Evolutionary conservation across 2,888 invertebrate genomes (phyloP).

Genomic region (Keiferia lycopersicella): DNA sequence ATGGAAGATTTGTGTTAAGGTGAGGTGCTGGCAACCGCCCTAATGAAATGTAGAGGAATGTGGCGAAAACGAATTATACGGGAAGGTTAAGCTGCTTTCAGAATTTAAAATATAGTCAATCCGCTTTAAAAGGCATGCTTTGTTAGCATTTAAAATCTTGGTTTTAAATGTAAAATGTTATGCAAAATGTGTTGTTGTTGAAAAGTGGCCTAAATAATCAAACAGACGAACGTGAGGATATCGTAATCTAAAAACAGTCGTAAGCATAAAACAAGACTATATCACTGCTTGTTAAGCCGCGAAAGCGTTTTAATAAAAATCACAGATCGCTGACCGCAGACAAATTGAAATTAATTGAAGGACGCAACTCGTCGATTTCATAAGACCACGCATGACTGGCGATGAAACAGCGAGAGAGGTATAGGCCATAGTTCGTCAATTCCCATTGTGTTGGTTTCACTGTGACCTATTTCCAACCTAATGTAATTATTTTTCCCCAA

Average conservation of each 20-base stretch:
- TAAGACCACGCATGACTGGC: constrained; percentile 10
- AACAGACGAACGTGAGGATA: background rate
- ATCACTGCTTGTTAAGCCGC: constrained; percentile 11
- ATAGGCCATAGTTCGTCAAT: constrained; percentile 7
- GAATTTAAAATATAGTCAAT: too few species aligned
- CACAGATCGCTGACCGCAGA: constrained; percentile 22
- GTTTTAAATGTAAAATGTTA: too few species aligned
- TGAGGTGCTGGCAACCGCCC: background rate
- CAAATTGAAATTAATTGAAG: constrained; percentile 22
- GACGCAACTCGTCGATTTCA: constrained; percentile 15
- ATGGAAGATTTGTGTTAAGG: constrained; percentile 18
- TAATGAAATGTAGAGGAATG: constrained; percentile 13
- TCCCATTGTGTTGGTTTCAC: constrained; percentile 15
- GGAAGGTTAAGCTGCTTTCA: background rate
- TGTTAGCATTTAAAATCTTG: too few species aligned
- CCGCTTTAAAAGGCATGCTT: too few species aligned
- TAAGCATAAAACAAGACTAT: background rate
- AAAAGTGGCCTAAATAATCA: too few species aligned
- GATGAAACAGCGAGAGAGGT: background rate
- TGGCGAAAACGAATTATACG: constrained; percentile 1
- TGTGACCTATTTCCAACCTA: constrained; percentile 23
- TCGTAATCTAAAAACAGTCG: background rate
- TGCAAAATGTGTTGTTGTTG: too few species aligned
- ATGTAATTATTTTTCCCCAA: constrained; percentile 23
- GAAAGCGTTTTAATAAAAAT: constrained; percentile 16